Evolutionary conservation across 2,113 vertebrate genomes (phyloP), one percentile per base, ranked within the genome.

Genomic region (Lates calcarifer): DNA sequence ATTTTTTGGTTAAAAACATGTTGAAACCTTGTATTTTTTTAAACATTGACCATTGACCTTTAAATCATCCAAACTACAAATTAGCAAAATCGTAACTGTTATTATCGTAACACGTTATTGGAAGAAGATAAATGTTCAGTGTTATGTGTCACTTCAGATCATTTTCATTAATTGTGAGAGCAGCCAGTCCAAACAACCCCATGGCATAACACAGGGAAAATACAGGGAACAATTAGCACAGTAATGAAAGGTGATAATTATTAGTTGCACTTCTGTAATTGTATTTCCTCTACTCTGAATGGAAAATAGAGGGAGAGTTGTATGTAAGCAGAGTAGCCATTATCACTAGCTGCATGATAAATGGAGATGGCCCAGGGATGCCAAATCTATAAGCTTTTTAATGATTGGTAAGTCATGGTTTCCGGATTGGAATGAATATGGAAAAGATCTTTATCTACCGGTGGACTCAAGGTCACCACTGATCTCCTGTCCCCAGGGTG

Each of bases 361-460:
- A 92, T 89, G 83, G 82, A 81, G 79, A 67, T 1, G 76, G 83
- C 72, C 66, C 74, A 43, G 29, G 77, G 83, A 90, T 76, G 84
- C 66, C 81, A 73, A 72, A 90, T 92, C 87, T 70, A 87, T 91
- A 90, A 93, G 91, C 90, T 84, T 77, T 77, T 82, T 92, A 93
- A 92, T 93, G 94, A 93, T 92, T 89, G 91, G 89, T 91, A 89
- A 91, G 89, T 92, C 94, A 92, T 93, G 91, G 85, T 90, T 92
- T 93, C 84, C 86, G 74, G 88, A 83, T 89, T 41, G 70, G 86
- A 77, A 89, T 91, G 90, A 93, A 92, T 92, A 92, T 91, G 87
- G 88, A 93, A 81, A 91, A 90, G 89, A 94, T 91, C 83, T 81
- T 83, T 91, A 91, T 93, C 88, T 85, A 26, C 43, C 45, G 47